These are phyloP conservation scores for Drosophila nr. perissopoda DNA, from an alignment of 2,888 invertebrate genomes.

Conservation along the genomic window DNA sequence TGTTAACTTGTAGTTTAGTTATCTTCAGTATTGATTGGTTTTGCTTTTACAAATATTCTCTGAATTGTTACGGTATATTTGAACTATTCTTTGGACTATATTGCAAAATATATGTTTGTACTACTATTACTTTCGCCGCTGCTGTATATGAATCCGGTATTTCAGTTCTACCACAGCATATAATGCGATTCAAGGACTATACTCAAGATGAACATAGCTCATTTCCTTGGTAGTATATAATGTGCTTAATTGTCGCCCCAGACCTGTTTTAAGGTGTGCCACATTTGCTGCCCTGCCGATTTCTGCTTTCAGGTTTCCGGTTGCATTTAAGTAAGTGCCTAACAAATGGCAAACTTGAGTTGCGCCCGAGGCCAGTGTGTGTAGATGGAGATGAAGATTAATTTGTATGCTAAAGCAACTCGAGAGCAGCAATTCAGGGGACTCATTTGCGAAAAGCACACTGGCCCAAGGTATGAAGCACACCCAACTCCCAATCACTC, in stretches of 20 bases:
- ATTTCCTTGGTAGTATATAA: background rate
- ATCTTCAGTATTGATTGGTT: background rate
- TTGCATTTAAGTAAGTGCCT: constrained; percentile 53
- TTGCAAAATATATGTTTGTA: background rate
- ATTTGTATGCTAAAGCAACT: constrained; percentile 67
- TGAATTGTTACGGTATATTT: background rate
- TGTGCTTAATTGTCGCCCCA: constrained; percentile 36
- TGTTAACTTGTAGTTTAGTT: background rate
- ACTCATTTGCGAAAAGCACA: constrained; percentile 21
- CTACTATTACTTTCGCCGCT: background rate
- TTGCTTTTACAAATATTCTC: background rate
- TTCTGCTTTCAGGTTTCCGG: constrained; percentile 16
- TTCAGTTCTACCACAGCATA: background rate
- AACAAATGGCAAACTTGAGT: constrained; percentile 66
- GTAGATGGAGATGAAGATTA: constrained; percentile 65
- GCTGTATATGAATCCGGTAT: background rate
- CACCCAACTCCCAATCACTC: constrained; percentile 21
- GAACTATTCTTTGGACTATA: background rate
- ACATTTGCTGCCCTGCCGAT: background rate
- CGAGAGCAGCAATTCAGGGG: constrained; percentile 48
- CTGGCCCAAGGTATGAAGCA: constrained; percentile 56
- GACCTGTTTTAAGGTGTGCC: constrained; percentile 2
- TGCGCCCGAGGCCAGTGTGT: constrained; percentile 43
- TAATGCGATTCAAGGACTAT: background rate
- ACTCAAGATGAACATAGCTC: background rate